These are phyloP conservation scores for Hymenopus coronatus DNA, from an alignment of 2,888 invertebrate genomes.

Conservation along the genomic window DNA sequence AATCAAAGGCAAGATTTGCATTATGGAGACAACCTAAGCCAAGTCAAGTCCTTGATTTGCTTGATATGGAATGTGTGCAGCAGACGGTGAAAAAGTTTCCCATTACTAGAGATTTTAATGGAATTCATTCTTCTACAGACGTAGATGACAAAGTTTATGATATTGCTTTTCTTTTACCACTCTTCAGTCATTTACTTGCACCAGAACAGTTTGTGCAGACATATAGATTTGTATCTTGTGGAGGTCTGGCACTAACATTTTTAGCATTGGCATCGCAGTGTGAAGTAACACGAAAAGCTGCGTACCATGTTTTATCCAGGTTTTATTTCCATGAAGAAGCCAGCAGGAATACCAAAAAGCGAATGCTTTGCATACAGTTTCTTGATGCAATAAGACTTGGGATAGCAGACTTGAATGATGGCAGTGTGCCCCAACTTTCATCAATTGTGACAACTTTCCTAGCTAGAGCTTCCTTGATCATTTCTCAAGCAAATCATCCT, in stretches of 20 bases:
- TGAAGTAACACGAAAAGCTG: constrained; percentile 64
- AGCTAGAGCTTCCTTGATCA: constrained; percentile 65
- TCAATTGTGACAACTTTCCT: constrained; percentile 67
- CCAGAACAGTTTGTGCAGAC: constrained; percentile 73
- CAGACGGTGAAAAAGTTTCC: constrained; percentile 72
- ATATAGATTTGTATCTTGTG: constrained; percentile 65
- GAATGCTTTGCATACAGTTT: constrained; percentile 64
- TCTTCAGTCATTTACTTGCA: constrained; percentile 70
- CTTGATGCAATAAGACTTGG: constrained; percentile 66
- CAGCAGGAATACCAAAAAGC: constrained; percentile 64
- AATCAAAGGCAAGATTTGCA: constrained; percentile 50
- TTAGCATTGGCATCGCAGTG: constrained; percentile 68
- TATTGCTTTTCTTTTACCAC: constrained; percentile 75
- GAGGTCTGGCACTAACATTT: constrained; percentile 68
- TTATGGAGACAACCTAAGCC: constrained; percentile 70
- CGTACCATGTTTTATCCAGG: constrained; percentile 69
- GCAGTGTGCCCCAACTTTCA: constrained; percentile 51
- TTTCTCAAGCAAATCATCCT: constrained; percentile 70
- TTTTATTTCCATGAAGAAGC: constrained; percentile 74
- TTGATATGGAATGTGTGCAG: constrained; percentile 62
- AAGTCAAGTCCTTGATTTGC: constrained; percentile 67
- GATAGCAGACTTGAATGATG: constrained; percentile 43
- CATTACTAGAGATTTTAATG: constrained; percentile 54
- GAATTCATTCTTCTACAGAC: background rate
- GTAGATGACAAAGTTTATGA: constrained; percentile 60